These are phyloP conservation scores for Agonum fuliginosum DNA, from an alignment of 2,888 invertebrate species.

Conservation along the genomic window DNA sequence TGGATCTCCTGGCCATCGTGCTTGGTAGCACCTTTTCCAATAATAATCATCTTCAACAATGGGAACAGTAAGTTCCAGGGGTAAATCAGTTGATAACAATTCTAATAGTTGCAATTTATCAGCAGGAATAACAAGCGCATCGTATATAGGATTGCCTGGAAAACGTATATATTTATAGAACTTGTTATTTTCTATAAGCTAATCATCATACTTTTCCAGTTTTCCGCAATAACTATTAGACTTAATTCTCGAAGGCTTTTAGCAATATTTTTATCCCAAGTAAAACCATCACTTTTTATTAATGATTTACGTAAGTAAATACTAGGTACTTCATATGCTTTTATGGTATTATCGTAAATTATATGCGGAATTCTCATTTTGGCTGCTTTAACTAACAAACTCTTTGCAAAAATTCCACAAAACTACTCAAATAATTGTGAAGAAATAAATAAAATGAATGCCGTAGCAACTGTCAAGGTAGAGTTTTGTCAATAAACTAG, in stretches of 20 bases:
- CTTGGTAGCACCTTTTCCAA: constrained; percentile 68
- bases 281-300: constrained; percentile 64
- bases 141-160: constrained; percentile 66
- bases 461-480: neutral
- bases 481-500: constrained; percentile 14
- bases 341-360: constrained; percentile 66
- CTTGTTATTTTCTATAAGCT: neutral
- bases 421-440: neutral
- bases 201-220: constrained; percentile 66
- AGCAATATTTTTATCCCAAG: constrained; percentile 64
- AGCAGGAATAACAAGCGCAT: constrained; percentile 66
- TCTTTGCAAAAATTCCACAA: neutral
- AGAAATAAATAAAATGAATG: neutral
- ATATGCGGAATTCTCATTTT: constrained; percentile 66
- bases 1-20: constrained; percentile 67
- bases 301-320: constrained; percentile 52
- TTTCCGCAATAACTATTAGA: constrained; percentile 65
- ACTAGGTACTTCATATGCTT: constrained; percentile 63
- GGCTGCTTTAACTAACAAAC: neutral
- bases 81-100: constrained; percentile 67
- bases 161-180: constrained; percentile 6
- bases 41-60: constrained; percentile 68
- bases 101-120: constrained; percentile 67
- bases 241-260: constrained; percentile 66
- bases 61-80: constrained; percentile 66